A percentile compares a stretch with the other conserved stretches of the same genome.
These are phyloP conservation scores for Pelmatolapia mariae DNA, from an alignment of 2,113 vertebrate genomes.

Conservation along the genomic window DNA sequence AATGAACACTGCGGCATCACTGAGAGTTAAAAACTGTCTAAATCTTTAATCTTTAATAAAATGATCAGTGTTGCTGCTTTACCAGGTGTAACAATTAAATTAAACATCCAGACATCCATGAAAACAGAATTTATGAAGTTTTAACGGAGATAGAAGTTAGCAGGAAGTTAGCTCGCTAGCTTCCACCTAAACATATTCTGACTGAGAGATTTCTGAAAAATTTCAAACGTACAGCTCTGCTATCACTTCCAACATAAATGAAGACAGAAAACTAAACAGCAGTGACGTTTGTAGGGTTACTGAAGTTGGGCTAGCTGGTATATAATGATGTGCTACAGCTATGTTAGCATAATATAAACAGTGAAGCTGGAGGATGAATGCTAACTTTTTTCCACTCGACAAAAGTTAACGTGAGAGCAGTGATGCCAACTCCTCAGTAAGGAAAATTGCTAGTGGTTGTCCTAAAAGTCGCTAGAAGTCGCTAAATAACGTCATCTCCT, in stretches of 20 bases:
- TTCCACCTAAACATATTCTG: not conserved
- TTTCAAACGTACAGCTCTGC: fast-evolving
- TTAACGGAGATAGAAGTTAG: not conserved
- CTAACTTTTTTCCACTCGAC: not conserved
- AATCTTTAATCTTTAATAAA: not conserved
- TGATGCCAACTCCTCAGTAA: not conserved
- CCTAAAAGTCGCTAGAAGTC: not conserved
- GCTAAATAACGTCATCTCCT: fast-evolving
- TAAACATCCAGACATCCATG: not conserved
- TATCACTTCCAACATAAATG: not conserved
- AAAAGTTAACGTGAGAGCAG: not conserved
- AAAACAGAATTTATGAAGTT: not conserved
- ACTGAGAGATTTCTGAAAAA: not conserved
- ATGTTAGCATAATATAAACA: not conserved
- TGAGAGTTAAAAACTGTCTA: not conserved
- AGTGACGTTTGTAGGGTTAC: not conserved
- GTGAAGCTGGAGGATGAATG: not conserved
- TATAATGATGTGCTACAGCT: not conserved
- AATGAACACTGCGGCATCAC: not conserved
- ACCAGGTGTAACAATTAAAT: not conserved
- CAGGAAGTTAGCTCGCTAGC: not conserved
- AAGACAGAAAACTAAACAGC: not conserved
- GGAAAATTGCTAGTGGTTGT: fast-evolving
- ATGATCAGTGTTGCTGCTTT: fast-evolving
- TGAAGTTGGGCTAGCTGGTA: fast-evolving